phyloP scores from a whole-genome alignment of 2,888 invertebrate genomes.

The Allolobophora icterica region DNA sequence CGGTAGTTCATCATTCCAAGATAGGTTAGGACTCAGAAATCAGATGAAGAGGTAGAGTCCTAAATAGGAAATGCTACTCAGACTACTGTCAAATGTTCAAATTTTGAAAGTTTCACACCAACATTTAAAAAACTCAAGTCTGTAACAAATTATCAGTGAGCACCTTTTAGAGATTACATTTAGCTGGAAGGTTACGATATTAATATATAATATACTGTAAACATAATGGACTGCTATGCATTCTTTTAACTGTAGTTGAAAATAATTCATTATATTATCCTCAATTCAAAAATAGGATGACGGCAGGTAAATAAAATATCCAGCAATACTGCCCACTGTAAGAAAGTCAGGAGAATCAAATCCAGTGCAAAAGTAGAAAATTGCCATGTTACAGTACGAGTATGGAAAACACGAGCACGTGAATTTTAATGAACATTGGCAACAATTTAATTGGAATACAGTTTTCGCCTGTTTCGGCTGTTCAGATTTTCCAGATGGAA shows the following conservation, averaged over 20 bases:
- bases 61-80: neutral
- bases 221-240: neutral
- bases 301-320: neutral
- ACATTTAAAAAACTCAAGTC: slow-evolving; percentile 7
- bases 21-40: neutral
- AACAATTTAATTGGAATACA: slow-evolving; percentile 12
- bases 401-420: neutral
- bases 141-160: neutral
- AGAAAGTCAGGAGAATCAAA: neutral
- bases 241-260: neutral
- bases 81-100: neutral
- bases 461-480: neutral
- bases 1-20: neutral
- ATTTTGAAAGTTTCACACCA: slow-evolving; percentile 10
- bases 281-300: neutral
- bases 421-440: slow-evolving; percentile 2
- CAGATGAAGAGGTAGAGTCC: slow-evolving; percentile 18
- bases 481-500: slow-evolving; percentile 25
- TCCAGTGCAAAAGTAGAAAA: neutral
- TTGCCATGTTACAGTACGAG: slow-evolving; percentile 12
- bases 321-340: neutral
- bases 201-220: neutral
- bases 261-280: too few relatives aligned
- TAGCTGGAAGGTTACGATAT: neutral
- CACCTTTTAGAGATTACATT: neutral